Percentiles rank a stretch among this genome's conserved stretches.
These are phyloP conservation scores for Pseudonaja textilis DNA, from an alignment of 2,113 vertebrate genomes.

Conservation along the genomic window DNA sequence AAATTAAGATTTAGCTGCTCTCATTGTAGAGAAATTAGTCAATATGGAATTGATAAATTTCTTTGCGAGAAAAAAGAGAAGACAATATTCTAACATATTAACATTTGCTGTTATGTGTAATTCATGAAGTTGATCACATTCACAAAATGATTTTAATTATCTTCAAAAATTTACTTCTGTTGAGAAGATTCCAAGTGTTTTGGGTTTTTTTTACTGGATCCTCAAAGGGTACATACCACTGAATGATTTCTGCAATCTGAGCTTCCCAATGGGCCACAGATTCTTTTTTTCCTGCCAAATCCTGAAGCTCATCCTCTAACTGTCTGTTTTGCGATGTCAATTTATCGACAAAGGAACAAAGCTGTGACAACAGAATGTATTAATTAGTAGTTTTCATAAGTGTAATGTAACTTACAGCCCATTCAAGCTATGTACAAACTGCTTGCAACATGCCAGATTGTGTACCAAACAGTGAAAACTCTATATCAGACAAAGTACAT, in stretches of 20 bases:
- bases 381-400: not conserved
- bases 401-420: not conserved
- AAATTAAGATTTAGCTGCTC: not conserved
- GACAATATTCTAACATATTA: not conserved
- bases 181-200: not conserved
- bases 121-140: not conserved
- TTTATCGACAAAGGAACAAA: slow-evolving; percentile 90
- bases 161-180: not conserved
- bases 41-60: not conserved
- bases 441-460: not conserved
- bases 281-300: slow-evolving; percentile 90
- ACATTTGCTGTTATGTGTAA: not conserved
- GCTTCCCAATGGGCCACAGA: slow-evolving; percentile 97
- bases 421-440: fast-evolving
- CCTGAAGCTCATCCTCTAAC: slow-evolving; percentile 92
- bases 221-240: slow-evolving; percentile 78
- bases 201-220: slow-evolving; percentile 7
- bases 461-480: not conserved
- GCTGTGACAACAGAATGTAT: slow-evolving; percentile 65
- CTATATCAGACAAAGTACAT: not conserved
- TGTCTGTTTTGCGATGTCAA: slow-evolving; percentile 89
- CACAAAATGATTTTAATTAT: not conserved
- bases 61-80: not conserved
- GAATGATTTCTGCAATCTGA: slow-evolving; percentile 98
- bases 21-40: not conserved